A percentile compares a stretch with the other conserved stretches of the same genome.
Conservation (phyloP, 2,888 invertebrate genomes). For the Bedellia somnulentella region DNA sequence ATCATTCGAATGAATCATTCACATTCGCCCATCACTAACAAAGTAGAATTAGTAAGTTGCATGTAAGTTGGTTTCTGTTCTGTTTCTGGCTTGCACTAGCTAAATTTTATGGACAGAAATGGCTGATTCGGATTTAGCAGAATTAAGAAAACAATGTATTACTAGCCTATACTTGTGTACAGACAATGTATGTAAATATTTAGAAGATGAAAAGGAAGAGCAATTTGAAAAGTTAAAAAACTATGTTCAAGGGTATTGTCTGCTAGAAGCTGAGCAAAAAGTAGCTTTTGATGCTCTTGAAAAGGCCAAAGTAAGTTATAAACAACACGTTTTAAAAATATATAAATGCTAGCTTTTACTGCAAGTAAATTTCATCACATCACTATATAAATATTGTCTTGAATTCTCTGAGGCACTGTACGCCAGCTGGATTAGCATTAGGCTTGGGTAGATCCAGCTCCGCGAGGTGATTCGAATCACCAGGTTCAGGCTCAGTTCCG, state of each 20-base stretch:
- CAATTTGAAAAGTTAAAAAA: conserved; percentile 27
- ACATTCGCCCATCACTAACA: too few relatives aligned
- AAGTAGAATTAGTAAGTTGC: too few relatives aligned
- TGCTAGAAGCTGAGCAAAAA: conserved; percentile 30
- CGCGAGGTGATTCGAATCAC: too few relatives aligned
- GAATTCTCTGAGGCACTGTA: too few relatives aligned
- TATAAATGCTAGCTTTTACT: neutral
- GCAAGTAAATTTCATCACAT: neutral
- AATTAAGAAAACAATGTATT: conserved; percentile 36
- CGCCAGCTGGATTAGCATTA: too few relatives aligned
- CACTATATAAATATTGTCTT: conserved; percentile 1
- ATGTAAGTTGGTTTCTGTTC: too few relatives aligned
- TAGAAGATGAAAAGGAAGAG: conserved; percentile 29
- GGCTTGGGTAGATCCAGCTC: too few relatives aligned
- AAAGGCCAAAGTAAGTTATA: conserved; percentile 22
- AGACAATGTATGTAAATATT: conserved; percentile 37
- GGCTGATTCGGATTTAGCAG: conserved; percentile 25
- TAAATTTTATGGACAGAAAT: too few relatives aligned
- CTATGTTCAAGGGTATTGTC: conserved; percentile 32
- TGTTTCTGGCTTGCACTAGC: too few relatives aligned
- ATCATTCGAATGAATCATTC: too few relatives aligned
- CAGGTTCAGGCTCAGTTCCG: too few relatives aligned
- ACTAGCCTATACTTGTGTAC: conserved; percentile 34
- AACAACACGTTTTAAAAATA: neutral
- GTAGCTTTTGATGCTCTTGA: conserved; percentile 33